Evolutionary conservation across 2,888 invertebrate genomes (phyloP), one percentile per base, ranked within the genome.

Genomic region (Oegoconia quadripuncta): DNA sequence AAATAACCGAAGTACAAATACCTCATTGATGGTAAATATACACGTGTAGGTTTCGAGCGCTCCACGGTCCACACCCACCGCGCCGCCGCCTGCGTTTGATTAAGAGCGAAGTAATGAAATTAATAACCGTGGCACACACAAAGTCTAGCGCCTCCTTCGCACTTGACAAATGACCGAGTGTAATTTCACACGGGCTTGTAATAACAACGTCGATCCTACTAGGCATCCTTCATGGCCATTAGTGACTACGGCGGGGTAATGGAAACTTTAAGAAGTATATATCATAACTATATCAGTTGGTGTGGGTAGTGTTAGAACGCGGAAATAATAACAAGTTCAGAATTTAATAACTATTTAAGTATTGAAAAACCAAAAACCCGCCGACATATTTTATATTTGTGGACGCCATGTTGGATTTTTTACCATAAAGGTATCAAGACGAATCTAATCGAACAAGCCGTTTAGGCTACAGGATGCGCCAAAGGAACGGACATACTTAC

Each of bases 121-220:
- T 83, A 84, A 84, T 84, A 80, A 81, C 80, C 74, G 64, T 72
- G 66, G 68, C 66, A 69, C 65, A n/a, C n/a, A 63, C 63, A 58
- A 59, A 65, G 59, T 66, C 66, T 64, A 66, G 68, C 69, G 60
- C 74, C 79, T 77, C 69, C 73, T 72, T 66, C 67, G 58, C 64
- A 63, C 74, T 62, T 83, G 84, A 87, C 82, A 80, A 84, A 87
- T 79, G 78, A 73, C 71, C 77, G 79, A 60, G 66, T 87, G 84
- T 81, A 81, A 84, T 86, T 80, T 86, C 82, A 86, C 77, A 76
- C 79, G 78, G 64, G 68, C 59, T 64, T 62, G 66, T 79, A 66
- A 76, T 73, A 74, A 71, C 59, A 54, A 58, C 55, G 63, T 56
- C 62, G 55, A 60, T 59, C 52, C 48, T 47, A 39, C 44, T 46